Base-by-base conservation (phyloP, 2,113 vertebrate genomes). In the Dolichallabes microphthalmus region DNA sequence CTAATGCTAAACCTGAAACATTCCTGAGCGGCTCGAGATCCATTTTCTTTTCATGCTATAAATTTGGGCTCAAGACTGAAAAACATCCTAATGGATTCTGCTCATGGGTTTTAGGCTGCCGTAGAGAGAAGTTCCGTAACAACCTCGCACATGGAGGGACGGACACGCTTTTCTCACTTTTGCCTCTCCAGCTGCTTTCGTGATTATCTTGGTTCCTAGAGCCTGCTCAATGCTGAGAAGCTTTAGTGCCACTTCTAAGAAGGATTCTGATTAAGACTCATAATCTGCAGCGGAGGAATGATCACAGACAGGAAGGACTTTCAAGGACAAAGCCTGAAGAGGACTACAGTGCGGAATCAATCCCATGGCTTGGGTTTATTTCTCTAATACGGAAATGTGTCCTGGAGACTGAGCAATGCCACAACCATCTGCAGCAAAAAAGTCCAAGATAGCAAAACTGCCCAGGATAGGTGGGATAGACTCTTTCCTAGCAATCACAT, bases 201-300 rank as follows among this genome's bases (percentile, higher is more conserved):
- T 88, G 82, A 86, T 86, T 88, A 84, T 82, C 78, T 64, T 52
- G 52, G 79, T 85, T 85, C 75, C 53, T 64, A 85, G 85, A 80
- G 64, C 27, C 45, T 57, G 39, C 77, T 63, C 85, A 82, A 74
- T 79, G 68, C 35, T 82, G 73, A 86, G 74, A 69, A 73, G 82
- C 82, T 88, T 84, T 86, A 69, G 71, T 84, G 78, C 50, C 82
- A 82, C 87, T 88, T 86, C 87, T 83, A 86, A 88, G 87, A 86
- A 86, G 82, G 87, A 84, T 88, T 86, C 85, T 85, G 85, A 86
- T 88, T 88, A 88, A 88, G 73, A 79, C 82, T 73, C 73, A 63
- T 88, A 86, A 88, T 86, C 87, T 83, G 85, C 82, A 76, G 79
- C 30, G n/a, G 84, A 88, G 84, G 73, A 88, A 71, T 86, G 85